Base-by-base conservation (phyloP, 2,797 vertebrate species). In the Tangara arthus region DNA sequence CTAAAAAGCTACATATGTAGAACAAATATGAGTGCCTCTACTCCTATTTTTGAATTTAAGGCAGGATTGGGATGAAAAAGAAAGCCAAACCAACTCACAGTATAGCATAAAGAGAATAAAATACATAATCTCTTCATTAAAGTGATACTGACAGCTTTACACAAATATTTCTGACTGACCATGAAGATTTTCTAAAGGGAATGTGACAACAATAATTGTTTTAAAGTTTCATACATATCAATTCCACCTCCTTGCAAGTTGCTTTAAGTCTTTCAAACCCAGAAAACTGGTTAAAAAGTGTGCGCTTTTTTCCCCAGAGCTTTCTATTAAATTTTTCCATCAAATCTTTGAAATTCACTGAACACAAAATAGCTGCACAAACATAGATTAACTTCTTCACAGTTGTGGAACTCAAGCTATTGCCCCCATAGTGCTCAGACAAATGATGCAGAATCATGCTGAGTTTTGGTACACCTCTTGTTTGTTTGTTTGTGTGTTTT, bases 101-200 rank as follows among this genome's bases (percentile, higher is more conserved):
- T 60, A 77, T 44, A 96, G 78, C 49, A 85, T 35, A 91, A 91
- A 94, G 95, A 92, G 34, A 89, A 83, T 52, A 95, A 96, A 95
- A 84, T 42, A 70, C 28, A 87, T 82, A 7, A 13, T 63, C 68
- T 91, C 34, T 49, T 39, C 21, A 39, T 91, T 66, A 79, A 95
- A 91, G 53, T 15, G 55, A 55, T 47, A 56, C 87, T 84, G 90
- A 61, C 53, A 94, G 87, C 42, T 96, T 94, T 89, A 93, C 4
- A 10, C 41, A 82, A 87, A 30, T 72, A 90, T 52, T 92, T 89
- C 50, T 78, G 24, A 52, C 47, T 79, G 63, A 95, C 68, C 72
- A 69, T 73, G 92, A 89, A 91, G 78, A 88, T 94, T 76, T 59
- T 96, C 77, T 86, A 82, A 94, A 90, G 50, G 69, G 87, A 96